Base-by-base conservation (phyloP, 2,888 invertebrate species). In the Tipula vernalis region DNA sequence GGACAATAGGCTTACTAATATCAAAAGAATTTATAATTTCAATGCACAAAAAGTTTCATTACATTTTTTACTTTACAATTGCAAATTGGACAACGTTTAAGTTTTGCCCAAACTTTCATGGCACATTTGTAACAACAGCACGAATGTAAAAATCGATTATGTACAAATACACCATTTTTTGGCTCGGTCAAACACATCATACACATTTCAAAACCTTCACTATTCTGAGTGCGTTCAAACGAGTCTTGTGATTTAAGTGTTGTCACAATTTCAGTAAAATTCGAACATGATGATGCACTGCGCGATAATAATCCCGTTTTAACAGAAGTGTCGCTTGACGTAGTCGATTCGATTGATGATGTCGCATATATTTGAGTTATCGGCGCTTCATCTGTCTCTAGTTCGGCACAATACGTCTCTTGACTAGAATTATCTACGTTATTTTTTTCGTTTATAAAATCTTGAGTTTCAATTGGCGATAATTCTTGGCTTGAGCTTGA, bases 51-150 rank as follows among this genome's bases (percentile, higher is more conserved):
- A 15, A 94, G 93, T 89, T 93, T 94, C 87, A 95, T 90, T 0
- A 95, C 94, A 89, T 94, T 95, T 88, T 93, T 94, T 5, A 95
- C 94, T 91, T 93, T 93, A 87, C 94, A 92, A 89, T 95, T 95
- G 89, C 95, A 95, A 2, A 95, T 92, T 0, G 95, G 95, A 89
- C 95, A 95, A 39, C 94, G 91, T 88, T 94, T 94, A 0, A 93
- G 93, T 42, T 92, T 93, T 13, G 92, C 92, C 94, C 95, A 95
- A 0, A 94, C 94, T 89, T 93, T 94, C 83, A 94, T 92, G 0
- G 95, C 95, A 90, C 95, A 95, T 87, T 92, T 93, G 88, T 95
- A 95, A 89, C 95, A 95, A 88, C 95, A 95, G 89, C 94, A 95
- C 88, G 94, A 93, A 87, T 95, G 95, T 0, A 94, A 94, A 87